phyloP scores from a whole-genome alignment of 2,797 vertebrate genomes.

The Cetoscarus ocellatus region DNA sequence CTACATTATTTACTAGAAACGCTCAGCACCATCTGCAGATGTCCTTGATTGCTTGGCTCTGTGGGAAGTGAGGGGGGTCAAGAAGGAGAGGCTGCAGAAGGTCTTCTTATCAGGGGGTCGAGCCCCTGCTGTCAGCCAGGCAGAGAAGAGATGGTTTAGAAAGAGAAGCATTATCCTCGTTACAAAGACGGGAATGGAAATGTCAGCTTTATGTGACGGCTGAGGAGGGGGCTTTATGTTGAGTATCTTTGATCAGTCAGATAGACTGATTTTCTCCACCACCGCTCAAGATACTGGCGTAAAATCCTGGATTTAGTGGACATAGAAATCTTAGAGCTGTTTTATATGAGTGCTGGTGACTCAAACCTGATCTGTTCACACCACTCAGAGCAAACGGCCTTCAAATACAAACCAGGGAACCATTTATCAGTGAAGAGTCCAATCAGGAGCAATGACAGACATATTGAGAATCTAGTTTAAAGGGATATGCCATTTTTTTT shows the following conservation, averaged over 20 bases:
- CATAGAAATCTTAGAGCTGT: not conserved
- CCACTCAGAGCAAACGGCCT: not conserved
- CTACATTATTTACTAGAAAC: slow-evolving; percentile 1
- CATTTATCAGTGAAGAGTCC: not conserved
- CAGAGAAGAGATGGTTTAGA: slow-evolving; percentile 45
- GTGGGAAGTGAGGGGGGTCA: slow-evolving; percentile 55
- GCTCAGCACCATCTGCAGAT: slow-evolving; percentile 61
- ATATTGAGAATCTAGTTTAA: too few relatives aligned
- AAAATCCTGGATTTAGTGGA: slow-evolving; percentile 9
- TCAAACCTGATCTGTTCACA: not conserved
- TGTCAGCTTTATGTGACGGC: slow-evolving; percentile 71
- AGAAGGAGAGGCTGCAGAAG: slow-evolving; percentile 42
- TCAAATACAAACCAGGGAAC: not conserved
- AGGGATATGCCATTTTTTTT: too few relatives aligned
- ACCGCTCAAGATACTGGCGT: not conserved
- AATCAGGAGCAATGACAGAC: not conserved
- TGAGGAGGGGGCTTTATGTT: slow-evolving; percentile 9
- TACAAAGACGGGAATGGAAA: slow-evolving; percentile 46
- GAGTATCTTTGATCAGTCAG: not conserved
- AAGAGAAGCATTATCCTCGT: slow-evolving; percentile 52
- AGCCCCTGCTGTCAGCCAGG: slow-evolving; percentile 52
- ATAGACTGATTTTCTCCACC: slow-evolving; percentile 7
- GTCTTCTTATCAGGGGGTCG: slow-evolving; percentile 19
- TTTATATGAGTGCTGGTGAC: slow-evolving; percentile 8
- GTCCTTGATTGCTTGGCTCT: slow-evolving; percentile 55